Conservation (phyloP, 2,113 vertebrate genomes). For the Cryptotis parvus region DNA sequence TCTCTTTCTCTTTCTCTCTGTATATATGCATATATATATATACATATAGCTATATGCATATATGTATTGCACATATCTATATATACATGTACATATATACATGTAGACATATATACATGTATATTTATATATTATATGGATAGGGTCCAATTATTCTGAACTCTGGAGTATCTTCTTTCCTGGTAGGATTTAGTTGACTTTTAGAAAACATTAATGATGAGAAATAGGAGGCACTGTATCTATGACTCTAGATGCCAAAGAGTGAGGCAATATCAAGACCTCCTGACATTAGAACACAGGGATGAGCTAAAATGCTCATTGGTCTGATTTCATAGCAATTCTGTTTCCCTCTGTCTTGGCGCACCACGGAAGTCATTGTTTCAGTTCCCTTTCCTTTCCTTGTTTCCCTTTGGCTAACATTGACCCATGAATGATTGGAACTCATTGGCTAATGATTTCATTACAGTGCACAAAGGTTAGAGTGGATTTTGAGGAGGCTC, state of each 20-base stretch:
- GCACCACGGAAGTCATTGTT: neutral
- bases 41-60: neutral
- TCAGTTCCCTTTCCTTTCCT: neutral
- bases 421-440: neutral
- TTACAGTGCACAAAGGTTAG: neutral
- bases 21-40: neutral
- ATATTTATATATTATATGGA: too few species aligned
- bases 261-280: neutral
- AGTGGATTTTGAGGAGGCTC: neutral
- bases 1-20: neutral
- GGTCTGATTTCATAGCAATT: neutral
- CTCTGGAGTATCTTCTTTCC: neutral
- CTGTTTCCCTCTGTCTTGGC: neutral
- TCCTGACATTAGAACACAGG: neutral
- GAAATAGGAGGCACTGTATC: neutral
- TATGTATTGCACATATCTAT: neutral
- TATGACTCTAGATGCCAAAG: neutral
- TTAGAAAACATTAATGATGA: slow-evolving; percentile 33
- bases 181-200: neutral
- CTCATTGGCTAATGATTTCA: neutral
- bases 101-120: too few species aligned
- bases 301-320: neutral
- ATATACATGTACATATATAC: neutral
- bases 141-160: neutral
- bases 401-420: neutral